These are phyloP conservation scores for Aphrophora alni DNA, from an alignment of 2,888 invertebrate species.

Conservation along the genomic window DNA sequence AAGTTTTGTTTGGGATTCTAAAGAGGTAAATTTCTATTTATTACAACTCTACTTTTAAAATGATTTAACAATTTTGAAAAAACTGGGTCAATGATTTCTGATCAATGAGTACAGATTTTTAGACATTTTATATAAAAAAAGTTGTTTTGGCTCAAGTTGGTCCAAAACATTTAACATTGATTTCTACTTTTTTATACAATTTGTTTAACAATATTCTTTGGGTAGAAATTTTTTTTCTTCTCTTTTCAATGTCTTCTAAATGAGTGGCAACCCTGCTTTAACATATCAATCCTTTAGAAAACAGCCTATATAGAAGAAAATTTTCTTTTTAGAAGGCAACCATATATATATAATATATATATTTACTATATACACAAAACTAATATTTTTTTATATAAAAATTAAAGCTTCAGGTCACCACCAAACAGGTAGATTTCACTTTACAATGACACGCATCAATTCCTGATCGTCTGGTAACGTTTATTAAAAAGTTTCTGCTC, in stretches of 20 bases:
- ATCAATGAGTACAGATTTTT: background rate
- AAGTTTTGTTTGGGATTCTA: no score
- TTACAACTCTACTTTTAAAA: no score
- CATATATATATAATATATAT: conserved; percentile 29
- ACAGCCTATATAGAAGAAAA: background rate
- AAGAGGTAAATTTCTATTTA: no score
- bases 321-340: conserved; percentile 29
- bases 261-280: background rate
- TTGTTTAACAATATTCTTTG: no score
- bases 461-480: background rate
- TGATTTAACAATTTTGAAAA: no score
- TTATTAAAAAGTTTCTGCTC: background rate
- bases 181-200: no score
- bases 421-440: background rate
- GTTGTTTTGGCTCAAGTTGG: no score
- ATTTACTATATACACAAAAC: conserved; percentile 33
- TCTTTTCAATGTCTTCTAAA: background rate
- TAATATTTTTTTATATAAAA: conserved; percentile 23
- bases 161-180: no score
- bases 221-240: no score
- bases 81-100: no score
- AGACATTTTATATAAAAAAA: background rate
- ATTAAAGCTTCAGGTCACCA: conserved; percentile 33
- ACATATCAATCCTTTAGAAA: background rate
- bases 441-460: background rate